Evolutionary conservation across 23 tunicate species (phyloP), one percentile per base, ranked within the genome.

Genomic region (Trididemnum miniatum): DNA sequence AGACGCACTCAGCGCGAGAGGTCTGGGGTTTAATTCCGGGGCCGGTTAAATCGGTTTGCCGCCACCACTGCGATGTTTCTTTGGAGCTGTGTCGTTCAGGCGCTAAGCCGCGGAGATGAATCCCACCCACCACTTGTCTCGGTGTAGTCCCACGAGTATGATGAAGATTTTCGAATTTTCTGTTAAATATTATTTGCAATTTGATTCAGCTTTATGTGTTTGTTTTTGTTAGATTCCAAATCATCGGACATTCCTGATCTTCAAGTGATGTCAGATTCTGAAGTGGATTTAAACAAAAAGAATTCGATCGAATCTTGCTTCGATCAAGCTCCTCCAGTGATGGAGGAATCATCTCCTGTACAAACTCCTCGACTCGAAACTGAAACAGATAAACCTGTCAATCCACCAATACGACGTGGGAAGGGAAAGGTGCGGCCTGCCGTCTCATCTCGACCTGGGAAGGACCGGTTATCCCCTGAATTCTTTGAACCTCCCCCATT

Each of bases 401-500:
- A 26, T 3, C 15, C 57, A 22, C 20, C 31, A 4, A 37, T 7
- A 2, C 37, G 20, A 15, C 31, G 9, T 3, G 2, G 59, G 27
- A 33, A 76, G 73, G 20, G 28, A 51, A 1, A 76, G 84, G 34
- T 72, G 64, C 27, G 63, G 38, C 29, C 79, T 9, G 29, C 9
- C 2, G 2, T 1, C 3, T 23, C 57, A 2, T 15, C 2, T 34
- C 2, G 12, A 22, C 2, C 3, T 12, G 25, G 31, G 30, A 28
- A 20, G 28, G 2, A 15, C 7, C 5, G 4, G 57, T 2, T 20
- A 2, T 59, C 79, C 12, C 9, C 30, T 27, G 95, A 90, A 64
- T 75, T 81, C 0, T 64, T 65, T 27, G 90, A 91, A 38, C 90
- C 97, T 65, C 87, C 89, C 4, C 87, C 90, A 24, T 67, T 91